phyloP scores from a whole-genome alignment of 92 coral and sea anemone species.

The Hydrozoanthus gracilis region DNA sequence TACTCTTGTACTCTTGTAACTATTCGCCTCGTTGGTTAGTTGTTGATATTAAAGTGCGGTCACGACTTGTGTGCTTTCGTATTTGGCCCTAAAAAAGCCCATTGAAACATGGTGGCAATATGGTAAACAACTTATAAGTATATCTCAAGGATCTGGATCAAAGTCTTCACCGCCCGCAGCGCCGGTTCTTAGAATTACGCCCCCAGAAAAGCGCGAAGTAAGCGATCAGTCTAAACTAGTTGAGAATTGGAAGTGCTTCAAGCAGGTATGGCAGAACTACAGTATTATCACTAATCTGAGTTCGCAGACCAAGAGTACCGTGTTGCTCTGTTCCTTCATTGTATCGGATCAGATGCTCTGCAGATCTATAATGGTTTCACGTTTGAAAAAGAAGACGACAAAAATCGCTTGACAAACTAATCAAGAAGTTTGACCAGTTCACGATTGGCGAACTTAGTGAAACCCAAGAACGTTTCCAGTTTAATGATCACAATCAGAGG shows the following conservation, averaged over 20 bases:
- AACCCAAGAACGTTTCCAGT: conserved; percentile 36
- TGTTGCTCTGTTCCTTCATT: conserved; percentile 37
- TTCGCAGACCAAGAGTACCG: conserved; percentile 18
- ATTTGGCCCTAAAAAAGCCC: too few species aligned
- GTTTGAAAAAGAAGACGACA: conserved; percentile 23
- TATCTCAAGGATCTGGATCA: not conserved
- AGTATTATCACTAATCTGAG: not conserved
- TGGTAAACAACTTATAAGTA: not conserved
- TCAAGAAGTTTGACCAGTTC: conserved; percentile 45
- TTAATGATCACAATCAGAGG: conserved; percentile 44
- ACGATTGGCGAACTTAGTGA: conserved; percentile 49
- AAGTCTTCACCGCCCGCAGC: not conserved
- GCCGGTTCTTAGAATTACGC: not conserved
- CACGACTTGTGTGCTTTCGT: too few species aligned
- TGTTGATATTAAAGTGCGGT: too few species aligned
- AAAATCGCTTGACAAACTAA: not conserved
- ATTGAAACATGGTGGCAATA: conserved; percentile 12
- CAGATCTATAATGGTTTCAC: conserved; percentile 35
- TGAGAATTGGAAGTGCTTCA: conserved; percentile 29
- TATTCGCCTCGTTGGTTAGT: too few species aligned
- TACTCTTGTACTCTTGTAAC: too few species aligned
- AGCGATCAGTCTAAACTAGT: conserved; percentile 2
- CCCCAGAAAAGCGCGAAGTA: conserved; percentile 10
- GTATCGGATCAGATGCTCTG: conserved; percentile 32
- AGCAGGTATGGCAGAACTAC: not conserved